These are phyloP conservation scores for Varanus komodoensis DNA, from an alignment of 2,113 vertebrate genomes.

Conservation along the genomic window DNA sequence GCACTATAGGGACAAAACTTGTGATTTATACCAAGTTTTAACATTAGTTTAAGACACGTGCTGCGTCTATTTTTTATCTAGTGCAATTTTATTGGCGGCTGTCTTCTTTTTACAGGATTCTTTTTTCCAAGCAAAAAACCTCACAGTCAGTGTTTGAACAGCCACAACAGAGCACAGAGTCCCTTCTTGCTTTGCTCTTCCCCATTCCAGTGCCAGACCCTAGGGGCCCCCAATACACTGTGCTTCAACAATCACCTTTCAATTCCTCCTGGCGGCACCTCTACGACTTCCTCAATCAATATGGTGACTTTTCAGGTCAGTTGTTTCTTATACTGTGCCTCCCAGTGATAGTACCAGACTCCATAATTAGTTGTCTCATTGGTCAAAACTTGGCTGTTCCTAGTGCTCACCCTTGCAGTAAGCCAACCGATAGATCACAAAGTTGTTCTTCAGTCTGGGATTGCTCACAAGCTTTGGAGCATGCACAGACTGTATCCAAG, in stretches of 20 bases:
- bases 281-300: background rate
- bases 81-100: background rate
- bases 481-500: too few species aligned
- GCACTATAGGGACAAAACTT: background rate
- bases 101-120: background rate
- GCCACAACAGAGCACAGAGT: background rate
- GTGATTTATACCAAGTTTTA: background rate
- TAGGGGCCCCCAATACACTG: background rate
- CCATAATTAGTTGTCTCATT: too few species aligned
- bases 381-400: too few species aligned
- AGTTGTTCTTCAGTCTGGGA: too few species aligned
- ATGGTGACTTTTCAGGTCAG: background rate
- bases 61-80: background rate
- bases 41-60: background rate
- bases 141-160: background rate
- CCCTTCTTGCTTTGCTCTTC: background rate
- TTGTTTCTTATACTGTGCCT: background rate
- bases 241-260: background rate
- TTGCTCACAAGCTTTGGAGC: too few species aligned
- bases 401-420: too few species aligned
- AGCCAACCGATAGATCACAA: too few species aligned
- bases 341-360: too few species aligned
- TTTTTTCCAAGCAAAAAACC: background rate
- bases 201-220: too few species aligned
- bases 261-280: background rate